phyloP scores from a whole-genome alignment of 2,113 vertebrate species.

The Myiagra hebetior region DNA sequence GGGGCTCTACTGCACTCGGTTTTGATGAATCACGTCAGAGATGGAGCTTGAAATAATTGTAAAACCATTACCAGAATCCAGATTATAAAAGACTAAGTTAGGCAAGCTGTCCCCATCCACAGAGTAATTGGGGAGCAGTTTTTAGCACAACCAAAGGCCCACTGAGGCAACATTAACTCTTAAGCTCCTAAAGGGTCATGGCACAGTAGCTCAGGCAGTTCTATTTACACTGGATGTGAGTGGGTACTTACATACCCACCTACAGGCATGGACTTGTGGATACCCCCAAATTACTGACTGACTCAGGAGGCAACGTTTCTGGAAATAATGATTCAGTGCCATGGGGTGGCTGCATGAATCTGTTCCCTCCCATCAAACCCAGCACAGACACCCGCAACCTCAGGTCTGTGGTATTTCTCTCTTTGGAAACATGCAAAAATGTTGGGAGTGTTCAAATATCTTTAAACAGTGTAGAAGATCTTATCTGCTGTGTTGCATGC shows the following conservation, averaged over 20 bases:
- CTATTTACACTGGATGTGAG: conserved; percentile 57
- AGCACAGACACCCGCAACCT: conserved; percentile 45
- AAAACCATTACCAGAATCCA: conserved; percentile 61
- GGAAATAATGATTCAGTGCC: conserved; percentile 72
- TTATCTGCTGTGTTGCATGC: conserved; percentile 21
- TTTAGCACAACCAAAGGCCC: conserved; percentile 46
- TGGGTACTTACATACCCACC: conserved; percentile 58
- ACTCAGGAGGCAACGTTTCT: conserved; percentile 58
- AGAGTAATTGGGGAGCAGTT: neutral
- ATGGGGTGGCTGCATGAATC: conserved; percentile 31
- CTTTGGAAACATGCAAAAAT: conserved; percentile 46
- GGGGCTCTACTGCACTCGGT: neutral
- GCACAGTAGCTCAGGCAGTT: conserved; percentile 49
- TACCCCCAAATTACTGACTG: conserved; percentile 71
- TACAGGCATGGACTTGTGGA: conserved; percentile 69
- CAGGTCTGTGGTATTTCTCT: conserved; percentile 62
- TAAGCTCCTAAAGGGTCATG: conserved; percentile 40
- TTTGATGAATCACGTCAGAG: conserved; percentile 47
- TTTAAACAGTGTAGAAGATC: conserved; percentile 30
- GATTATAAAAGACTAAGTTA: conserved; percentile 43
- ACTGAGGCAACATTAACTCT: conserved; percentile 41
- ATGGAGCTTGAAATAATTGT: conserved; percentile 53
- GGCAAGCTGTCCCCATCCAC: conserved; percentile 1
- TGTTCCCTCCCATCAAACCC: conserved; percentile 23
- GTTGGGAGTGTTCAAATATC: conserved; percentile 53